Evolutionary conservation across 2,797 vertebrate genomes (phyloP).

Genomic region (Dallia pectoralis): DNA sequence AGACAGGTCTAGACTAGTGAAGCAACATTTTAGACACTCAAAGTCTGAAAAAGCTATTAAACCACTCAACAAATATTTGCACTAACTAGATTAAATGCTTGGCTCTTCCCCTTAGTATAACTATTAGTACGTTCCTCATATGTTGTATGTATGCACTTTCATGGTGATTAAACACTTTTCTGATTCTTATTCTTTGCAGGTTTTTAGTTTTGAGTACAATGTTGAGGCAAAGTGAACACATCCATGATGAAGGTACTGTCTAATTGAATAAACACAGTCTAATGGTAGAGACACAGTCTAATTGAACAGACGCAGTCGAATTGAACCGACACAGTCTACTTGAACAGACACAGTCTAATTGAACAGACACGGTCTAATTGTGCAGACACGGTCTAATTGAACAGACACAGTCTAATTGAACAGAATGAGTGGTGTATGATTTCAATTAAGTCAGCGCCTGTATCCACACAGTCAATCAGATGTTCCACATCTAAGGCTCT

Average conservation of each 20-base stretch:
- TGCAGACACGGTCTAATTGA: constrained; percentile 1
- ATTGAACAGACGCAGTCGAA: not conserved
- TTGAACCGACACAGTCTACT: not conserved
- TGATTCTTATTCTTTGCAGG: not conserved
- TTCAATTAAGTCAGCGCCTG: not conserved
- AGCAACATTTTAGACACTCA: constrained; percentile 32
- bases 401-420: not conserved
- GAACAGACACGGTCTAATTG: no score
- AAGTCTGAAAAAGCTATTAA: not conserved
- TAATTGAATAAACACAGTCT: no score
- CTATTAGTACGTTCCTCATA: no score
- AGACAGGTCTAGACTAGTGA: not conserved
- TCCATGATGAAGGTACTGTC: not conserved
- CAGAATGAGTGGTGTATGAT: not conserved
- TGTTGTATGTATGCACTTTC: no score
- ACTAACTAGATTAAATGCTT: not conserved
- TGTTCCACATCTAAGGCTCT: not conserved
- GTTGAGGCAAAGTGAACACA: not conserved
- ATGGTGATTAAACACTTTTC: no score
- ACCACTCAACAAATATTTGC: not conserved
- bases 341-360: not conserved
- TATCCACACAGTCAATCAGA: not conserved
- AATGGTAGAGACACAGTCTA: no score
- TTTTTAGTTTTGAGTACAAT: not conserved
- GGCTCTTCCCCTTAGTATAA: no score